Conservation (phyloP, 2,113 vertebrate species). For the Equus przewalskii region DNA sequence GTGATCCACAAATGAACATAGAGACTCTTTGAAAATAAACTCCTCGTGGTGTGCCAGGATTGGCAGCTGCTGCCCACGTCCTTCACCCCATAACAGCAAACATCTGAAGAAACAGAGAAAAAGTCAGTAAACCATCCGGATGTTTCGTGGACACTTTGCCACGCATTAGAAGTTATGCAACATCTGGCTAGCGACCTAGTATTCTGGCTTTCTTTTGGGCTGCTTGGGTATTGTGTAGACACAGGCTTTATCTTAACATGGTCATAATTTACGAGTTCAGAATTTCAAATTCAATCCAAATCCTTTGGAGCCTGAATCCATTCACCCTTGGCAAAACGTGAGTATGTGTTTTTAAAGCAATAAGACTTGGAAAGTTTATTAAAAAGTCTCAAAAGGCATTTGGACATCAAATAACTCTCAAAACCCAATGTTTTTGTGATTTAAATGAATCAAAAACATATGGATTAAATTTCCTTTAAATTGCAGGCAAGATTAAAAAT, state of each 20-base stretch:
- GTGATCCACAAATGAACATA: not conserved
- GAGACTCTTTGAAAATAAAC: constrained; percentile 36
- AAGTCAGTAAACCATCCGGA: constrained; percentile 51
- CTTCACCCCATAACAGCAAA: constrained; percentile 54
- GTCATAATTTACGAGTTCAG: constrained; percentile 75
- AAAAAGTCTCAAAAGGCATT: constrained; percentile 84
- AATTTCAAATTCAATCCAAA: constrained; percentile 79
- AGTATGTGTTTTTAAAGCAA: constrained; percentile 82
- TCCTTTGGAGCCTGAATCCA: constrained; percentile 68
- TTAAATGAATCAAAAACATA: constrained; percentile 85
- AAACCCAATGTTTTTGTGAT: constrained; percentile 85
- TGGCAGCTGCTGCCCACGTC: constrained; percentile 57
- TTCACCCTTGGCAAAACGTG: constrained; percentile 82
- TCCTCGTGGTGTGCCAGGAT: not conserved
- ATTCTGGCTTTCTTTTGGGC: constrained; percentile 32
- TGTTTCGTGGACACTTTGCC: constrained; percentile 59
- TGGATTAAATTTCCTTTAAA: constrained; percentile 86
- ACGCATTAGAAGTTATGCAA: constrained; percentile 47
- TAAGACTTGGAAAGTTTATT: constrained; percentile 83
- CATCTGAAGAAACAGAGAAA: constrained; percentile 51
- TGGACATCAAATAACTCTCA: constrained; percentile 85
- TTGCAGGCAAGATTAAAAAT: constrained; percentile 85
- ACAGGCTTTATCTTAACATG: constrained; percentile 75
- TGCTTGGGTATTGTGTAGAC: constrained; percentile 61
- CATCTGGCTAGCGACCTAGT: constrained; percentile 64